These are phyloP conservation scores for Ophonus ardosiacus DNA, from an alignment of 2,888 invertebrate species.

Conservation along the genomic window DNA sequence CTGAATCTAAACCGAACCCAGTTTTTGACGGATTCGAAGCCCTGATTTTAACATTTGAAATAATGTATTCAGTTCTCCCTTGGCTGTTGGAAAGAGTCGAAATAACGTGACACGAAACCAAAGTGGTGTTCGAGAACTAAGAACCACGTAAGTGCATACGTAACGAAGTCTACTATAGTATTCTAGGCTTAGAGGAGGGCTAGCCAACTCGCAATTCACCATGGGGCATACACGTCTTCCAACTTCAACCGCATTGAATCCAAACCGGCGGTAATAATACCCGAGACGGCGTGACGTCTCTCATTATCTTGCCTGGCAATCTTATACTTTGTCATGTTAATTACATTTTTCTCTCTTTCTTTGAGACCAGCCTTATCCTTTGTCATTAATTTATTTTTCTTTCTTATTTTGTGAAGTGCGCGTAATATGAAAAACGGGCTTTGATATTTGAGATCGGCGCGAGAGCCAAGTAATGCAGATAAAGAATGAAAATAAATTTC, in stretches of 20 bases:
- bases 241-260: constrained; percentile 15
- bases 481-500: constrained; percentile 49
- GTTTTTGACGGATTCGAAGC: too few species aligned
- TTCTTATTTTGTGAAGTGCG: constrained; percentile 44
- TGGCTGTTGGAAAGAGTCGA: too few species aligned
- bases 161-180: too few species aligned
- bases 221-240: neutral
- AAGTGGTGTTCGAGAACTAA: too few species aligned
- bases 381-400: constrained; percentile 55
- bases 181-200: too few species aligned
- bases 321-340: constrained; percentile 59
- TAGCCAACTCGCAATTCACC: neutral
- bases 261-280: constrained; percentile 41
- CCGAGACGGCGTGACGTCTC: constrained; percentile 53
- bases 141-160: too few species aligned
- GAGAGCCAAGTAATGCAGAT: constrained; percentile 47
- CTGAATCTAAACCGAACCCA: too few species aligned
- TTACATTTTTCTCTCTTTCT: constrained; percentile 53
- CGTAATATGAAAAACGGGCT: constrained; percentile 52
- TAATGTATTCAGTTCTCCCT: too few species aligned
- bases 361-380: constrained; percentile 35
- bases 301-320: constrained; percentile 52
- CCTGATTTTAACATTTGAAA: too few species aligned
- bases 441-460: constrained; percentile 49
- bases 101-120: too few species aligned